These are phyloP conservation scores for Podilymbus podiceps DNA, from an alignment of 2,113 vertebrate species.

Conservation along the genomic window DNA sequence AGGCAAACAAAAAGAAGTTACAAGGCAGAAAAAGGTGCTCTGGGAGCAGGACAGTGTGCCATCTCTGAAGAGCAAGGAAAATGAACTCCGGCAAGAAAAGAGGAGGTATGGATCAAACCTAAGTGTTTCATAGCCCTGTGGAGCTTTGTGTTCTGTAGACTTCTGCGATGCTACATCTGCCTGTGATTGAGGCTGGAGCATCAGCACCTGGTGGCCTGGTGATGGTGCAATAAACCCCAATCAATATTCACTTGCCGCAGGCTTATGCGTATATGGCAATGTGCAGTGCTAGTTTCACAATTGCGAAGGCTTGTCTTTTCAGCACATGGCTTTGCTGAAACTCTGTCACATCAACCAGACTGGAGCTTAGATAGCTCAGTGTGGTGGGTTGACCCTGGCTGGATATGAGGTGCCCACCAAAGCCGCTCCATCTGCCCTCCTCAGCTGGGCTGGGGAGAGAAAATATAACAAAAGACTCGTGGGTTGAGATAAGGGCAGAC, in stretches of 20 bases:
- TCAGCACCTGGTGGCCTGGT: background rate
- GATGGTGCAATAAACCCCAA: background rate
- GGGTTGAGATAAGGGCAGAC: too few relatives aligned
- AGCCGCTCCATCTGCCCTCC: too few relatives aligned
- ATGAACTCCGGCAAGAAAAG: constrained; percentile 32
- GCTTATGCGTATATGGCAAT: rapidly evolving
- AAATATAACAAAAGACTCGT: too few relatives aligned
- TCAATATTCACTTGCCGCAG: background rate
- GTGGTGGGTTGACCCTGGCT: too few relatives aligned
- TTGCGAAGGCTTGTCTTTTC: background rate
- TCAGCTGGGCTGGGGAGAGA: too few relatives aligned
- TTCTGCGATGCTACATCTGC: background rate
- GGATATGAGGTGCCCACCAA: too few relatives aligned
- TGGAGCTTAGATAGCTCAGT: background rate
- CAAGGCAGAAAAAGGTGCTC: constrained; percentile 64
- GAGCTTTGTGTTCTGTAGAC: background rate
- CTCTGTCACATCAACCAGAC: background rate
- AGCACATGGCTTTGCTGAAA: background rate
- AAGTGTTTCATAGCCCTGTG: background rate
- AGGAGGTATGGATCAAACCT: constrained; percentile 50
- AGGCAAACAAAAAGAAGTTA: constrained; percentile 63
- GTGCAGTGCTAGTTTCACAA: background rate
- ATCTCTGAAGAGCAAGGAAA: constrained; percentile 41
- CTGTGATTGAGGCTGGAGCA: background rate
- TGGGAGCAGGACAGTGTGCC: constrained; percentile 29